Base-by-base conservation (phyloP, 2,888 invertebrate species). In the Deroplatys truncata region DNA sequence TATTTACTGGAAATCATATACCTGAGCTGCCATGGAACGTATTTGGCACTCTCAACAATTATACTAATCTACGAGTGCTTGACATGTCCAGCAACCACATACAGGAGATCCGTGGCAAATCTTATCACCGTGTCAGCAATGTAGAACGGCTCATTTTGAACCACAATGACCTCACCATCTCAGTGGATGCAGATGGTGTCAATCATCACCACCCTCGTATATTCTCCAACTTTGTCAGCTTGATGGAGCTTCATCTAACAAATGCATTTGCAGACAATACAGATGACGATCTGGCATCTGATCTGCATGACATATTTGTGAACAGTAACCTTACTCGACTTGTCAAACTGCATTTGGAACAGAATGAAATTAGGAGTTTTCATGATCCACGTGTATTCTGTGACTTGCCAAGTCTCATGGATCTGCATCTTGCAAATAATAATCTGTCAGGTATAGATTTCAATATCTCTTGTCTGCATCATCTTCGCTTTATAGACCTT, bases 61-160 rank as follows among this genome's bases (percentile, higher is more conserved):
- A 96, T 90, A 94, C 94, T 35, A 93, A 94, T 85, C 93, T 97
- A 86, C 94, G 94, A 90, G 94, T 96, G 8, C 95, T 97, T 84
- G 97, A 97, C 92, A 96, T 97, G 96, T 96, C 96, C 90, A 96
- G 95, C 92, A 97, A 97, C 92, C 94, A 95, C 28, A 97, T 97
- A 84, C 93, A 94, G 85, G 96, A 96, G 91, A 96, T 97, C 86
- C 95, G 95, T 90, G 97, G 97, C 2, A 96, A 97, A 92, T 94
- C 96, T 0, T 97, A 96, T 92, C 97, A 97, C 92, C 96, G 96
- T 92, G 97, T 97, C 0, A 94, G 94, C 86, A 95, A 95, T 90
- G 97, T 97, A 0, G 94, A 95, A 92, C 94, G 96, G 43, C 94
- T 97, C 15, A 95, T 96, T 91, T 93, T 97, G 89, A 96, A 97